Percentiles rank a stretch among this genome's conserved stretches.
Evolutionary conservation across 2,113 vertebrate species (phyloP).

Genomic region (Theristicus caerulescens): DNA sequence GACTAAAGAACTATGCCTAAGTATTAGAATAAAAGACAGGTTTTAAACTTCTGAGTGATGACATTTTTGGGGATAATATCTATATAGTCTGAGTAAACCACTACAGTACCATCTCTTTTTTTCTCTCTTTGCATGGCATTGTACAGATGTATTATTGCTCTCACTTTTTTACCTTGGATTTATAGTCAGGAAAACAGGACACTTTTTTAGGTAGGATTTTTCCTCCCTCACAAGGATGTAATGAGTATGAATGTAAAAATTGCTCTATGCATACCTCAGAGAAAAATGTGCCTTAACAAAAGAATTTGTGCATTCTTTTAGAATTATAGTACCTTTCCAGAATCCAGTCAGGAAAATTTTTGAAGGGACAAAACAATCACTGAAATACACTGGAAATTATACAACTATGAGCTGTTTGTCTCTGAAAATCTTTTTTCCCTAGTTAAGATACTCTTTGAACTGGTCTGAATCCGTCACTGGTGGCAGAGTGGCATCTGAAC

Average conservation of each 20-base stretch:
- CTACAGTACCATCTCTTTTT: not conserved
- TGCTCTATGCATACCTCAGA: not conserved
- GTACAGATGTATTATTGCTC: not conserved
- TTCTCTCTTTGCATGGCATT: not conserved
- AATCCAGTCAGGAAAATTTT: not conserved
- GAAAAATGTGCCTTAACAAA: not conserved
- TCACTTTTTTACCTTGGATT: not conserved
- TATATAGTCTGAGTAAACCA: not conserved
- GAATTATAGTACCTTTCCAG: not conserved
- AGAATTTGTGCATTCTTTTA: not conserved
- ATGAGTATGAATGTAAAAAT: not conserved
- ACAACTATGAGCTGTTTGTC: not conserved
- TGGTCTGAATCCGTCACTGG: not conserved
- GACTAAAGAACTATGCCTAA: not conserved
- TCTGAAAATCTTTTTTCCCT: not conserved
- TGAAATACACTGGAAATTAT: not conserved
- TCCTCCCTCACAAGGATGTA: not conserved
- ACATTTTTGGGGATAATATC: not conserved
- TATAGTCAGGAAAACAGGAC: not conserved
- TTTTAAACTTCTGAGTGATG: not conserved
- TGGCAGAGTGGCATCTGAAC: not conserved
- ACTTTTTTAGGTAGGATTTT: not conserved
- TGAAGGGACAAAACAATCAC: not conserved
- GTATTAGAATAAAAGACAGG: not conserved
- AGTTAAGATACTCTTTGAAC: not conserved